Conservation (phyloP, 1,140 invertebrate species). For the Macrostomum lignano region DNA sequence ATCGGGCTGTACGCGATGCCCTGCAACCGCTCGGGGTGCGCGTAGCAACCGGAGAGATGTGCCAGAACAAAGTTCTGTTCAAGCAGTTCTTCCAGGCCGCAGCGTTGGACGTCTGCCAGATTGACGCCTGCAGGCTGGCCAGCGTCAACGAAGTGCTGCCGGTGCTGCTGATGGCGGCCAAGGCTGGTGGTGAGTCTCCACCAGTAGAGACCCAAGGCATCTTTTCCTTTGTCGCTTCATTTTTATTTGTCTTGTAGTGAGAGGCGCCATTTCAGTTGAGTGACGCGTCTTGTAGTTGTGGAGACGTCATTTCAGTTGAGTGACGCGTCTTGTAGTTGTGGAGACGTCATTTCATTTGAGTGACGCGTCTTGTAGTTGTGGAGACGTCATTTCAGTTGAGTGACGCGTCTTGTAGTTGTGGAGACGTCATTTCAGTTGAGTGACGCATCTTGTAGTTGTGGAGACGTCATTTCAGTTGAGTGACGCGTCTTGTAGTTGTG, state of each 20-base stretch:
- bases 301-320: too few species aligned
- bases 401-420: too few species aligned
- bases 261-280: background rate
- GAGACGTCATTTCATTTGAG: too few species aligned
- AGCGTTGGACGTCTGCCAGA: constrained; percentile 57
- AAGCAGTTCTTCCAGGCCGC: constrained; percentile 54
- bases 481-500: too few species aligned
- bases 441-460: too few species aligned
- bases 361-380: too few species aligned
- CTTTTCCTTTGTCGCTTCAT: background rate
- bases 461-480: too few species aligned
- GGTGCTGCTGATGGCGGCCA: constrained; percentile 55
- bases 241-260: background rate
- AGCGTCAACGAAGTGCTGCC: constrained; percentile 59
- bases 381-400: too few species aligned
- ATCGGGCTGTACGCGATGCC: constrained; percentile 31
- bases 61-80: constrained; percentile 61
- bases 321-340: too few species aligned
- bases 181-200: constrained; percentile 22
- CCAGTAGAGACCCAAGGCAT: background rate
- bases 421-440: too few species aligned
- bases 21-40: constrained; percentile 41
- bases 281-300: too few species aligned
- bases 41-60: constrained; percentile 66
- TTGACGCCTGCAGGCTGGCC: constrained; percentile 55